Evolutionary conservation across 1,140 invertebrate species (phyloP).

Genomic region (Lepidurus arcticus): DNA sequence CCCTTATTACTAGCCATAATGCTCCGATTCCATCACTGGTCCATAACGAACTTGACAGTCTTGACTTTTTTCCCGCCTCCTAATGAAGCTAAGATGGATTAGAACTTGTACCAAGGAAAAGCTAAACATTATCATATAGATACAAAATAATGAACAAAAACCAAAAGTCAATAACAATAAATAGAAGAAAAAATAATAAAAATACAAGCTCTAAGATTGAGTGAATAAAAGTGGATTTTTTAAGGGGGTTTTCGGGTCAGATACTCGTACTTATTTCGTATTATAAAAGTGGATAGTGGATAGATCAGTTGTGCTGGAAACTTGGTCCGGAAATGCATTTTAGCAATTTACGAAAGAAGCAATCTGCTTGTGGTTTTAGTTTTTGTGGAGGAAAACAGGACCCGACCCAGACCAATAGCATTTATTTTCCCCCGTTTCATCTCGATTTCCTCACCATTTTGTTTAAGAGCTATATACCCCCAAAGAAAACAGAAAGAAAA

Average conservation of each 20-base stretch:
- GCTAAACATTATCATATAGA: background rate
- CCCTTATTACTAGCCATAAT: background rate
- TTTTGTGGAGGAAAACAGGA: background rate
- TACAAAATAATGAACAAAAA: background rate
- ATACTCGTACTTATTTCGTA: background rate
- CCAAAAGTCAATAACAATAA: background rate
- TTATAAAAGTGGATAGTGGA: background rate
- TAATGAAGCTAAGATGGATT: background rate
- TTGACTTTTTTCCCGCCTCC: background rate
- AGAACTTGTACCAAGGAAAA: background rate
- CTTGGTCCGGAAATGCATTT: background rate
- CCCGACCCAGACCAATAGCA: background rate
- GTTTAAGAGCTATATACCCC: background rate
- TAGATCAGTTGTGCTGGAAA: background rate
- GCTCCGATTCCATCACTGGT: background rate
- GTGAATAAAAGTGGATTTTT: background rate
- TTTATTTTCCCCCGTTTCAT: background rate
- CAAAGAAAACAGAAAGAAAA: background rate
- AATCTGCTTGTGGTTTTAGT: background rate
- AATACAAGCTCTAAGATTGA: background rate
- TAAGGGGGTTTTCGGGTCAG: background rate
- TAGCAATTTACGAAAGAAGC: slow-evolving; percentile 14
- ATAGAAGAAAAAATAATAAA: background rate
- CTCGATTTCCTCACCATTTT: background rate
- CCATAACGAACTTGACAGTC: slow-evolving; percentile 5